Base-by-base conservation (phyloP, 2,888 invertebrate genomes). In the Neelides folsomi region DNA sequence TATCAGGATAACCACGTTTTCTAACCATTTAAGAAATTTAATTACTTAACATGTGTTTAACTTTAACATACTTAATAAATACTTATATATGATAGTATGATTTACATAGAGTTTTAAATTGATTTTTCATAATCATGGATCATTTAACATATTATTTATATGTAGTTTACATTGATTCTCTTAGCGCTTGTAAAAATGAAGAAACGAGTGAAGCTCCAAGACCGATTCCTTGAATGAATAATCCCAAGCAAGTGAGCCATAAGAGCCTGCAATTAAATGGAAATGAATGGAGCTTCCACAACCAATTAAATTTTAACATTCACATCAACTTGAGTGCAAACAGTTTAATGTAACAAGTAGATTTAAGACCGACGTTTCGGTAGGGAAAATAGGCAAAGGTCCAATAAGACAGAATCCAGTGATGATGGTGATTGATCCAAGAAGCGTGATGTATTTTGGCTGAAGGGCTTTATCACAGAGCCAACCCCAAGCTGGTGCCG, bases 401-500 rank as follows among this genome's bases (percentile, higher is more conserved):
- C 88, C 90, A 12, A 88, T 74, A 1, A 88, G 72, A 53, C 79
- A 69, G 68, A 87, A 86, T 7, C 82, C 85, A 1, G 73, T 68
- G 1, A 81, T 75, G 1, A 85, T 76, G 47, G 82, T 75, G 5
- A 77, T 51, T 49, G 82, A 80, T 1, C 86, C 86, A 1, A 78
- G 63, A 6, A 79, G 72, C 1, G 81, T 82, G 19, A 82, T 76
- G 53, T 79, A 70, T 69, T 85, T 85, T 0, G 85, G 83, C 54
- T 76, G 74, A 35, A 77, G 66, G 47, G 76, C 75, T 64, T 77
- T 79, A 70, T 88, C 87, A 65, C 86, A 85, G 9, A 86, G 66
- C 79, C 81, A 82, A 36, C 88, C 88, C 80, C 83, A 86, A 2
- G 72, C 72, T 0, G 88, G 87, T 0, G 87, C 85, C 0, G 83